Conservation (phyloP, 2,888 invertebrate genomes). For the Drosophila pegasa region DNA sequence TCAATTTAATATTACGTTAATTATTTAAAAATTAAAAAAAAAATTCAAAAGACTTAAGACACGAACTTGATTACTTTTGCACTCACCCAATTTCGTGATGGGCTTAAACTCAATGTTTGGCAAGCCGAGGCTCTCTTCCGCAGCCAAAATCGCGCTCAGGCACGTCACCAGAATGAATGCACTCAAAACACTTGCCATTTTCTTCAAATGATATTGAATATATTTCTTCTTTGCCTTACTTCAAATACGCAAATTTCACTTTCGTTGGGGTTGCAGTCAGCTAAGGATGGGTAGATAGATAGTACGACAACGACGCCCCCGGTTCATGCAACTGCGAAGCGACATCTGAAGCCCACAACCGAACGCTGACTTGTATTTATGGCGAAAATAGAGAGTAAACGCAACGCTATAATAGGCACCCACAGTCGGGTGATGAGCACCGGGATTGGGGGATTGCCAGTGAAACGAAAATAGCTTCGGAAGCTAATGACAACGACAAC, state of each 20-base stretch:
- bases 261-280: constrained; percentile 17
- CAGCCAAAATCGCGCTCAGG: constrained; percentile 31
- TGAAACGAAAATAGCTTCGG: constrained; percentile 57
- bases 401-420: constrained; percentile 46
- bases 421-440: constrained; percentile 23
- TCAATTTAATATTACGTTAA: not conserved
- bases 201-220: not conserved
- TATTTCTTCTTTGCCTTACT: not conserved
- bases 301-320: constrained; percentile 24
- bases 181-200: constrained; percentile 29
- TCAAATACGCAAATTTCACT: constrained; percentile 29
- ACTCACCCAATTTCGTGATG: constrained; percentile 70
- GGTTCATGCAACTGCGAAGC: constrained; percentile 61
- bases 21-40: not conserved
- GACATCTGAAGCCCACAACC: constrained; percentile 59
- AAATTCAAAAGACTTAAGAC: constrained; percentile 39
- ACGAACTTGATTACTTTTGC: constrained; percentile 23
- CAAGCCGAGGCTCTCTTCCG: constrained; percentile 33
- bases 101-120: constrained; percentile 58
- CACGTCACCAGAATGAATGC: constrained; percentile 30
- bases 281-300: not conserved
- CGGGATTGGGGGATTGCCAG: constrained; percentile 21
- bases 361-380: constrained; percentile 69
- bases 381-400: constrained; percentile 55
- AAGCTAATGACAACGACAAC: constrained; percentile 47